phyloP scores from a whole-genome alignment of 2,797 vertebrate species.

The Sus cebifrons region DNA sequence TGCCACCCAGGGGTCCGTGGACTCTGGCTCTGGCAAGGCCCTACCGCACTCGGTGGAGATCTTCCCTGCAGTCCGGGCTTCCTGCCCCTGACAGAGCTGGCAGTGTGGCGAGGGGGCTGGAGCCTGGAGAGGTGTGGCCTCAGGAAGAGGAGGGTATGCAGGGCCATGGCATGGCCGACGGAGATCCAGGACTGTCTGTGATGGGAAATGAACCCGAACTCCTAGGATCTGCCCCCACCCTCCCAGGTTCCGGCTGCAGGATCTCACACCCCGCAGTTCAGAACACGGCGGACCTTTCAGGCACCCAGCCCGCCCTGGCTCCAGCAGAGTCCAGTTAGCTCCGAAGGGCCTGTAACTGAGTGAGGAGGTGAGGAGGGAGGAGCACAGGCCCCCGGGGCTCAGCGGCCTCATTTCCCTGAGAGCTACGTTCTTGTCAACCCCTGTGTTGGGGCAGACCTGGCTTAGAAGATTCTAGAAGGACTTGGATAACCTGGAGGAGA shows the following conservation, averaged over 20 bases:
- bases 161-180: not conserved
- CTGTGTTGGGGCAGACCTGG: not conserved
- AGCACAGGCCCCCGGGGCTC: not conserved
- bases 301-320: not conserved
- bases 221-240: not conserved
- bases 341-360: fast-evolving
- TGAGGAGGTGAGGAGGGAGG: not conserved
- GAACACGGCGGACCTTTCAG: not conserved
- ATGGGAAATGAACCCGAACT: conserved; percentile 31
- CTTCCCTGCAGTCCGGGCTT: not conserved
- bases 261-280: not conserved
- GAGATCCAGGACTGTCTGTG: conserved; percentile 43
- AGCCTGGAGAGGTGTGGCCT: conserved; percentile 16
- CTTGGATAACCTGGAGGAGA: not conserved
- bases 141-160: conserved; percentile 19
- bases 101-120: too few species aligned
- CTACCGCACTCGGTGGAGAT: not conserved
- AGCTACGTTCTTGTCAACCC: not conserved
- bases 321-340: not conserved
- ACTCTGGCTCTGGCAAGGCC: not conserved
- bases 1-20: not conserved
- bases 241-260: not conserved
- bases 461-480: conserved; percentile 10
- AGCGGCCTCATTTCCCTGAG: not conserved
- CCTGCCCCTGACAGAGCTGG: not conserved